phyloP scores from a whole-genome alignment of 2,888 invertebrate species.

The Volucella zonaria region DNA sequence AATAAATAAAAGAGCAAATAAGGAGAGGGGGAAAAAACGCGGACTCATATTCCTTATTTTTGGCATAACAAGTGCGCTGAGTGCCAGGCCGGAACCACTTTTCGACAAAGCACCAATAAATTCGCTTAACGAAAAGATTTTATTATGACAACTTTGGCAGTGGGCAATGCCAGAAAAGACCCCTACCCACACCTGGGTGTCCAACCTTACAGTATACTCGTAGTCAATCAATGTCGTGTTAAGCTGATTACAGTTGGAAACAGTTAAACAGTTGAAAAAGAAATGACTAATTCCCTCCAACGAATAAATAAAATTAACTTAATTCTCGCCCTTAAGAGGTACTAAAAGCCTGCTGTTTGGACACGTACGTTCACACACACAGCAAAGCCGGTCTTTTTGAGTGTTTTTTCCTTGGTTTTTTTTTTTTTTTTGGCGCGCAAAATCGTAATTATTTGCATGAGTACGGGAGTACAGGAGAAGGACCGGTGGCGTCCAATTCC shows the following conservation, averaged over 20 bases:
- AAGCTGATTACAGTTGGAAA: slow-evolving; percentile 63
- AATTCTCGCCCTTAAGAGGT: slow-evolving; percentile 52
- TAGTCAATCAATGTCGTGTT: slow-evolving; percentile 64
- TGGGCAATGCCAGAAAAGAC: neutral
- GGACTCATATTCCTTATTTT: neutral
- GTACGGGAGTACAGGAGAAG: neutral
- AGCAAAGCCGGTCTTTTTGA: neutral
- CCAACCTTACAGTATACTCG: slow-evolving; percentile 19
- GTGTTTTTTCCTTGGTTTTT: neutral
- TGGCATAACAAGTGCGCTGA: neutral
- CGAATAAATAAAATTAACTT: slow-evolving; percentile 61
- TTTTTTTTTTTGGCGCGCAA: slow-evolving; percentile 5
- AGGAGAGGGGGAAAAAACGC: neutral
- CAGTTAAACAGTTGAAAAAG: slow-evolving; percentile 49
- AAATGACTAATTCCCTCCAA: slow-evolving; percentile 62
- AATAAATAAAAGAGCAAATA: neutral
- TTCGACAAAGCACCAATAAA: slow-evolving; percentile 40
- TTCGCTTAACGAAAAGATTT: slow-evolving; percentile 40
- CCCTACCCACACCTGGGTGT: neutral
- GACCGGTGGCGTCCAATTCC: neutral
- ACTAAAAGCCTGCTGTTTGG: slow-evolving; percentile 35
- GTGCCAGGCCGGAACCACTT: slow-evolving; percentile 14
- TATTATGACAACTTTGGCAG: slow-evolving; percentile 54
- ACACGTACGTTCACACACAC: slow-evolving; percentile 20
- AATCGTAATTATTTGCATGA: slow-evolving; percentile 53